Evolutionary conservation across 2,797 vertebrate genomes (phyloP), one percentile per base, ranked within the genome.

Genomic region (Scyliorhinus canicula): DNA sequence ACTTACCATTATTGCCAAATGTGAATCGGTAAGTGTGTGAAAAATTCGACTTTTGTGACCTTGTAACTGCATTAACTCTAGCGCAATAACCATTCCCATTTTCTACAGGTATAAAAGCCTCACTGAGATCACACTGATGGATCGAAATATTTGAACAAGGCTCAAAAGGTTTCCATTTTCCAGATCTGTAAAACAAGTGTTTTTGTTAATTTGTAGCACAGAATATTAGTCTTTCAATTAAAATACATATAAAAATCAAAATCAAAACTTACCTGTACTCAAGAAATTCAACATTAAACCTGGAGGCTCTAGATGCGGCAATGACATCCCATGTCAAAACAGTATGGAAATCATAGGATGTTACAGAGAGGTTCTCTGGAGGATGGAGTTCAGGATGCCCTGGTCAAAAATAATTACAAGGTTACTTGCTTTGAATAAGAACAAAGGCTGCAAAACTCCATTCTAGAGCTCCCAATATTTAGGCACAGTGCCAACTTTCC

Each of bases 51-150:
- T 50, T 28, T 21, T 74, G 44, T 21, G 31, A 74, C 4, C 4
- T 6, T n/a, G 93, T 50, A 74, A 94, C 44, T 5, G 12, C 44
- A n/a, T 50, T 52, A 94, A 94, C 67, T 94, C 12, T 31, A 16
- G 93, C 67, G n/a, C n/a, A 94, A 74, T 74, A 94, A 21, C 57
- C 55, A 28, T 5, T 57, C 44, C 0, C 35, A n/a, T 2, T 11
- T 11, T 3, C 11, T 0, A 2, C 16, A n/a, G 26, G 44, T 19
- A 47, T 2, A 24, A 94, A 94, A 50, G 3, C 93, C 16, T 52
- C 67, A 55, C 65, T 94, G 40, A 94, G 93, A 69, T 94, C 93
- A 94, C 93, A 94, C 35, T 74, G 28, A 71, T n/a, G 67, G 7
- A 12, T 52, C 21, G 44, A 94, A 94, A 94, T 52, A 69, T 94